These are phyloP conservation scores for Helogale parvula DNA, from an alignment of 2,113 vertebrate genomes.

Conservation along the genomic window DNA sequence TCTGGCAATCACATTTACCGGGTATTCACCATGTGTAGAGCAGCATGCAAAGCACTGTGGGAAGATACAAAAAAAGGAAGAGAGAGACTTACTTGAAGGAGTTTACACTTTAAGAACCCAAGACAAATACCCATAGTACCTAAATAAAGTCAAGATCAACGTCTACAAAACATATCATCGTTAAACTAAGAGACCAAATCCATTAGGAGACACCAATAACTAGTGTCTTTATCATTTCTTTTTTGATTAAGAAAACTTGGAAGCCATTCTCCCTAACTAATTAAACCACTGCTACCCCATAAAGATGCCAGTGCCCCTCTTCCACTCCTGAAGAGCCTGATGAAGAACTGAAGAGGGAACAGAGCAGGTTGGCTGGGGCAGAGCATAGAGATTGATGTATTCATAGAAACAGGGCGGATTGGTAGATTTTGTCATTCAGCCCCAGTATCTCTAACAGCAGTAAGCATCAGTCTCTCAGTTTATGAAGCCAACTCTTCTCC, in stretches of 20 bases:
- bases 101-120: background rate
- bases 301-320: background rate
- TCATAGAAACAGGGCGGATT: background rate
- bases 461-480: background rate
- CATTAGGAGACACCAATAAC: background rate
- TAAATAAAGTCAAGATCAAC: conserved; percentile 7
- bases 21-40: background rate
- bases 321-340: background rate
- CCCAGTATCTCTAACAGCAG: background rate
- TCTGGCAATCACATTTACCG: background rate
- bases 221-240: background rate
- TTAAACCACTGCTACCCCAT: background rate
- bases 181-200: background rate
- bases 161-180: background rate
- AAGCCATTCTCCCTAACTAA: background rate
- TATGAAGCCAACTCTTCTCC: background rate
- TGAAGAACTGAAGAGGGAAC: background rate
- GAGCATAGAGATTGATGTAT: background rate
- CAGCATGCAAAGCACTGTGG: background rate
- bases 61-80: background rate
- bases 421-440: background rate
- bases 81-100: background rate
- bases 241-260: background rate
- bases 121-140: background rate
- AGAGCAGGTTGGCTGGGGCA: background rate